Base-by-base conservation (phyloP, 1,140 invertebrate species). In the Drosophila pseudoananassae region DNA sequence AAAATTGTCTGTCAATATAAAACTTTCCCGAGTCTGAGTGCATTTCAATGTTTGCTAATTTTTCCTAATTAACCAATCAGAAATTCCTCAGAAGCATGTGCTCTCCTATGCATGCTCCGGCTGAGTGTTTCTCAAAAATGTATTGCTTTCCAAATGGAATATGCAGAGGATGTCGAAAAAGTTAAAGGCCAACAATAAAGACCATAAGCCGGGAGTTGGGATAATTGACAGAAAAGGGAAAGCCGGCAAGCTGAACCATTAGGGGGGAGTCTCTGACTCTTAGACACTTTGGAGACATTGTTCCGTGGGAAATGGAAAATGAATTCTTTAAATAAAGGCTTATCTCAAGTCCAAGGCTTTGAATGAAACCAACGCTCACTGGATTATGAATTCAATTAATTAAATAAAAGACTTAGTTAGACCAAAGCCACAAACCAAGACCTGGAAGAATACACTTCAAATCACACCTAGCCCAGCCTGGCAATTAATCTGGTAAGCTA, bases 161-260 rank as follows among this genome's bases (percentile, higher is more conserved):
- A 40, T 29, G 25, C 57, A 10, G 25, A 15, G 23, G 36, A 27
- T 15, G 31, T 8, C 36, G 27, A 25, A 31, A 29, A 38, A 69
- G 59, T 53, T 46, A 29, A 45, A 47, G 61, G 61, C 40, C 49
- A 68, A 68, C 68, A 47, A 69, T 69, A 47, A 69, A 69, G 69
- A 56, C 63, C 66, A 70, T 70, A 69, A 70, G 43, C 64, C 66
- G 69, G 56, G 56, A 69, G 64, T 69, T 38, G 27, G 33, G 65
- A 69, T 69, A 69, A 69, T 55, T 69, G 65, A 69, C 61, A 69
- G 47, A 36, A 31, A 65, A 56, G 47, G 38, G 17, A 65, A 46
- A 70, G 38, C 40, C 38, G 46, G 4, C 15, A 46, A 54, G 25
- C 25, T 27, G 25, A 27, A 27, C 27, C 65, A 43, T 15, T 69